Evolutionary conservation across 2,113 vertebrate genomes (phyloP).

Genomic region (Scortum barcoo): DNA sequence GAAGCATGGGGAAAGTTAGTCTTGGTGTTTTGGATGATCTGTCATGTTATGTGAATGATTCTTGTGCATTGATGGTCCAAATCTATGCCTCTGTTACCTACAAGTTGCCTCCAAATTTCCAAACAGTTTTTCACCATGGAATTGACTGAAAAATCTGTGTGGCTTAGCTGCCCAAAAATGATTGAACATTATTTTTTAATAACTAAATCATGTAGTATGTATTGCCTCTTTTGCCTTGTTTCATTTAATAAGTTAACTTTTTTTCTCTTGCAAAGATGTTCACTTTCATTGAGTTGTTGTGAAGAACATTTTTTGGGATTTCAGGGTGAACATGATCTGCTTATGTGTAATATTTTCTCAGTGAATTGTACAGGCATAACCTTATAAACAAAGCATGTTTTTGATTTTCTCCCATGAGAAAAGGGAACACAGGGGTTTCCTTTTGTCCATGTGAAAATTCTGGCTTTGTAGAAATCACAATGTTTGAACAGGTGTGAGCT

Average conservation of each 20-base stretch:
- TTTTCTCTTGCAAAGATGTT: not conserved
- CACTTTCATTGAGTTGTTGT: not conserved
- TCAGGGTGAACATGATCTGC: not conserved
- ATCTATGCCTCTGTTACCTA: not conserved
- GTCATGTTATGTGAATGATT: conserved; percentile 12
- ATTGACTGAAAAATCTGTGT: not conserved
- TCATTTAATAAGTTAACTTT: not conserved
- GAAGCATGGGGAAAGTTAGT: conserved; percentile 32
- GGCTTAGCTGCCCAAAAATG: not conserved
- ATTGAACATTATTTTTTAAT: not conserved
- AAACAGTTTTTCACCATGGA: not conserved
- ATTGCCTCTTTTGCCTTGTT: not conserved
- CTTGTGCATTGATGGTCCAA: not conserved
- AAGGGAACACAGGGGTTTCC: not conserved
- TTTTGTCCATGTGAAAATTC: not conserved
- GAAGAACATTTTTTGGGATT: not conserved
- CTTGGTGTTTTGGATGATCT: conserved; percentile 21
- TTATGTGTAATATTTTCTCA: not conserved
- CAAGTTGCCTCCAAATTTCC: not conserved
- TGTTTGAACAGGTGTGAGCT: conserved; percentile 62
- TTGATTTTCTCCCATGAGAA: not conserved
- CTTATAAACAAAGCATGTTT: conserved; percentile 6
- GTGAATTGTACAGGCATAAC: not conserved
- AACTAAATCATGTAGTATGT: not conserved
- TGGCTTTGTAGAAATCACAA: not conserved